Evolutionary conservation across 2,113 vertebrate species (phyloP).

Genomic region (Lontra canadensis): DNA sequence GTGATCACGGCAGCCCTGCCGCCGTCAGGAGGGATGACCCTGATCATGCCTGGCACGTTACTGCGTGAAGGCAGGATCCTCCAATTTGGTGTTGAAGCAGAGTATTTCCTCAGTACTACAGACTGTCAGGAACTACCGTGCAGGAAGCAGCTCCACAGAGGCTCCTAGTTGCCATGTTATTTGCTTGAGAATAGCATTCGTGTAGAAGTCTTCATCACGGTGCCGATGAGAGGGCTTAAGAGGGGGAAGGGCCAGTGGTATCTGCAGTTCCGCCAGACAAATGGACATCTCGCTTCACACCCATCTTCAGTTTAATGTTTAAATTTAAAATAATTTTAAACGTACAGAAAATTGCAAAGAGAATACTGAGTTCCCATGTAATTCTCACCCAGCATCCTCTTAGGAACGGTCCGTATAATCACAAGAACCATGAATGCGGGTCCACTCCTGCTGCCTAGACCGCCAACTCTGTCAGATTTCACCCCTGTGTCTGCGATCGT

Average conservation of each 20-base stretch:
- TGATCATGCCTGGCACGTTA: not conserved
- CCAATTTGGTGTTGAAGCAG: not conserved
- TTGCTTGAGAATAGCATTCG: not conserved
- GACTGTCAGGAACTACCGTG: not conserved
- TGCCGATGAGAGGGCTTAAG: not conserved
- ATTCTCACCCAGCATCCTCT: not conserved
- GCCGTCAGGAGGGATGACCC: not conserved
- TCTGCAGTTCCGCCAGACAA: not conserved
- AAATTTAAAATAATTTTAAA: not conserved
- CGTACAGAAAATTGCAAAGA: not conserved
- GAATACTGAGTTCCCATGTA: not conserved
- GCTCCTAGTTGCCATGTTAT: not conserved
- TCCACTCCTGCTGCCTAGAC: not conserved
- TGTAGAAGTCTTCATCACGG: not conserved
- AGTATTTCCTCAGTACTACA: rapidly evolving
- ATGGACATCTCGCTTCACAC: not conserved
- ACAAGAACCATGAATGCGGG: not conserved
- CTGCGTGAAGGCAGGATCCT: not conserved
- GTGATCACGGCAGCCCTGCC: not conserved
- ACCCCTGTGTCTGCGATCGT: not conserved
- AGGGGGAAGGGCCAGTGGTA: not conserved
- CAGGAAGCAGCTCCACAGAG: not conserved
- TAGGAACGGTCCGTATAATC: not conserved
- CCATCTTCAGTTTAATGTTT: not conserved
- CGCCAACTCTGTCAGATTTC: not conserved